These are phyloP conservation scores for Cecidostiba fungosa DNA, from an alignment of 2,888 invertebrate species.

Conservation along the genomic window DNA sequence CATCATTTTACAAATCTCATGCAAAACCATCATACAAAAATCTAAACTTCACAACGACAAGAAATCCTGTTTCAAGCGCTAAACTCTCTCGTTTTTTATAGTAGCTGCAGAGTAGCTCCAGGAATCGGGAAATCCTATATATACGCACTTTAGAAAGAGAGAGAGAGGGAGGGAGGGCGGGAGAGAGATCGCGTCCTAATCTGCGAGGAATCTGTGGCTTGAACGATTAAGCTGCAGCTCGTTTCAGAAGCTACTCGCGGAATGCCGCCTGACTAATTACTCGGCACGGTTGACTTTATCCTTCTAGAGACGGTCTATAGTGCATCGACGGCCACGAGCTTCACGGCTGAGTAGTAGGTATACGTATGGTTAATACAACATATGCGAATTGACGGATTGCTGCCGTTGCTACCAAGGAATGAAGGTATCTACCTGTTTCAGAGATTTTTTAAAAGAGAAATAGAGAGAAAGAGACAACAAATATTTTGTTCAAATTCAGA, in stretches of 20 bases:
- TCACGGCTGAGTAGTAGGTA: too few relatives aligned
- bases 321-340: background rate
- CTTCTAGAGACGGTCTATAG: slow-evolving; percentile 1
- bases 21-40: background rate
- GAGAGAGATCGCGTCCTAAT: slow-evolving; percentile 11
- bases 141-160: too few relatives aligned
- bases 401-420: background rate
- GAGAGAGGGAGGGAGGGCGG: background rate
- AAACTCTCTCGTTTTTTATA: background rate
- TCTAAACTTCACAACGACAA: background rate
- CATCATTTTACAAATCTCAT: background rate
- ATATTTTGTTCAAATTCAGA: too few relatives aligned
- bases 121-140: slow-evolving; percentile 21
- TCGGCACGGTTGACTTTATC: background rate
- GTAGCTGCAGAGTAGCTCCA: background rate
- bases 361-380: too few relatives aligned
- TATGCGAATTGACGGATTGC: slow-evolving; percentile 19
- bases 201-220: slow-evolving; percentile 19
- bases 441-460: background rate
- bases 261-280: slow-evolving; percentile 55
- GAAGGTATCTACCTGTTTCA: background rate
- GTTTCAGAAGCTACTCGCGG: slow-evolving; percentile 26
- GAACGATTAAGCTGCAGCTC: slow-evolving; percentile 35
- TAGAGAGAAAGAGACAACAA: background rate
- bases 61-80: background rate